A percentile compares a stretch with the other conserved stretches of the same genome.
Conservation (phyloP, 2,888 invertebrate species). For the Nasonovia ribisnigri region DNA sequence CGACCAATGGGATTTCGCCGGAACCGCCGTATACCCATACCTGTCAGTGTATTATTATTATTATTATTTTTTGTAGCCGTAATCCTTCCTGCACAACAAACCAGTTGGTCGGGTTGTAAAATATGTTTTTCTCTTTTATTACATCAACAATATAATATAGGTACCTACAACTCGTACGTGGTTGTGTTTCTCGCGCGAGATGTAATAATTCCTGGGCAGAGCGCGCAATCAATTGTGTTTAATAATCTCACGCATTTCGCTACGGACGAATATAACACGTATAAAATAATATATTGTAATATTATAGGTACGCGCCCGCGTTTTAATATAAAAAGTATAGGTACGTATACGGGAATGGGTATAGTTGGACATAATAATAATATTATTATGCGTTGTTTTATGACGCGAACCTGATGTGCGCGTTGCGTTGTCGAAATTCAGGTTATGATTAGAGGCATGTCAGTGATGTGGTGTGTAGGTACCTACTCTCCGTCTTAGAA, state of each 20-base stretch:
- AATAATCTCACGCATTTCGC: slow-evolving; percentile 2
- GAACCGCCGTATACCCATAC: background rate
- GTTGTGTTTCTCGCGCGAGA: slow-evolving; percentile 2
- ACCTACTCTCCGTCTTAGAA: background rate
- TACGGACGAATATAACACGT: background rate
- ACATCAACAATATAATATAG: background rate
- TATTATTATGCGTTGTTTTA: background rate
- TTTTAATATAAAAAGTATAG: background rate
- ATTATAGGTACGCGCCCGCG: background rate
- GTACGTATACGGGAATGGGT: background rate
- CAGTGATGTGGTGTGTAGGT: background rate
- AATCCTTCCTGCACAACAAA: slow-evolving; percentile 25
- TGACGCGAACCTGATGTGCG: slow-evolving; percentile 1
- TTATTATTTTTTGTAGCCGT: slow-evolving; percentile 1
- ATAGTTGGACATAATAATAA: background rate
- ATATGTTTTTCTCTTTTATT: slow-evolving; percentile 16
- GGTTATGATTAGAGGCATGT: background rate
- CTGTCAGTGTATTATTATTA: background rate
- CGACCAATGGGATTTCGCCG: background rate
- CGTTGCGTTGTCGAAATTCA: slow-evolving; percentile 9
- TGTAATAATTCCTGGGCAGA: slow-evolving; percentile 13
- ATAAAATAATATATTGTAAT: background rate
- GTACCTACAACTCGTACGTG: background rate
- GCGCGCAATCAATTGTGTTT: slow-evolving; percentile 6
- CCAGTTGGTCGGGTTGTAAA: slow-evolving; percentile 31